Evolutionary conservation across 2,113 vertebrate genomes (phyloP), one percentile per base, ranked within the genome.

Genomic region (Donacobius atricapilla): DNA sequence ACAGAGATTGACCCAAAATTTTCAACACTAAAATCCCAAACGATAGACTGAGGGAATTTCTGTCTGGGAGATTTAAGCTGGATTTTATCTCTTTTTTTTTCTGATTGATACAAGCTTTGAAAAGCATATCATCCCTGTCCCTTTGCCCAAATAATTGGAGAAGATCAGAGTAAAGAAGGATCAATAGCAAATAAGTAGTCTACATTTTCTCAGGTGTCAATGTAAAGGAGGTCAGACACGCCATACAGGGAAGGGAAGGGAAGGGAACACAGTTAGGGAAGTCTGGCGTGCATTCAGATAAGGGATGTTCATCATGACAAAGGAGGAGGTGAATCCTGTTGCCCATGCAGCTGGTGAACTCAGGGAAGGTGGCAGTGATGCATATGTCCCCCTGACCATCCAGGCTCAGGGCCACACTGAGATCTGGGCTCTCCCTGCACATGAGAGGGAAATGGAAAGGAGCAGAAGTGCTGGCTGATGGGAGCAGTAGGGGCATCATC

Each of bases 1-100:
- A 77, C 65, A 92, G 57, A 86, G 76, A 90, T 92, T 94, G 87
- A 96, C 87, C 72, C 94, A 90, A 93, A 89, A 85, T 94, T 94
- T 87, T 93, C 58, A 83, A n/a, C 68, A 56, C 42, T 95, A 83
- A 87, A 94, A 89, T 92, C 92, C 83, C 87, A 87, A 95, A 93
- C 0, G 6, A 81, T 31, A 90, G 51, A 68, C 68, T 54, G 58
- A 81, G 22, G 8, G n/a, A 30, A 89, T 64, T 21, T 94, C 75
- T 83, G 24, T 64, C 79, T 83, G 64, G 30, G 86, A 93, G 68
- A 93, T 69, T 93, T 92, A 51, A 71, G 40, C 78, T 28, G 31
- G 76, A 83, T 81, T 93, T 93, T 94, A 63, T 81, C 39, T 87
- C 54, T 70, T 80, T 70, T 76, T 83, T 82, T 69, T 75, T 54